Conservation (phyloP, 2,113 vertebrate species). For the Leuciscus idus region DNA sequence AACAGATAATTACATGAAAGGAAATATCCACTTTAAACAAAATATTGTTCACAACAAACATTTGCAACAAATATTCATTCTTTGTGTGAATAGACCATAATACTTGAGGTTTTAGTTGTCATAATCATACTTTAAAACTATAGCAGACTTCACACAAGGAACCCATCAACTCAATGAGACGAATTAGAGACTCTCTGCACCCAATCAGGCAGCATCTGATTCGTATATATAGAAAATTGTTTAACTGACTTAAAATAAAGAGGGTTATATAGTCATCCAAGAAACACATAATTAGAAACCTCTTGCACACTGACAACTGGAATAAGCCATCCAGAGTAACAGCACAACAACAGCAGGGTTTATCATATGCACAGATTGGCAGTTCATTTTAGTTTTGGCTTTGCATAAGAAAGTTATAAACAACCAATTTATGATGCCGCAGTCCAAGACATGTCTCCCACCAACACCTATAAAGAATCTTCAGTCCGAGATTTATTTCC, state of each 20-base stretch:
- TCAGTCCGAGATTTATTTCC: slow-evolving; percentile 61
- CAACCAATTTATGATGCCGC: slow-evolving; percentile 51
- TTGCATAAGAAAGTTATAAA: slow-evolving; percentile 52
- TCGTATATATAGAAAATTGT: not conserved
- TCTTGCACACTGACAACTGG: slow-evolving; percentile 2
- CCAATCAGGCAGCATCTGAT: slow-evolving; percentile 25
- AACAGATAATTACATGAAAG: too few relatives aligned
- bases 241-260: not conserved
- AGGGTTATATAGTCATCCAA: slow-evolving; percentile 13
- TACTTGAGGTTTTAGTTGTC: not conserved
- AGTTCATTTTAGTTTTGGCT: slow-evolving; percentile 43
- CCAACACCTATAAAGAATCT: slow-evolving; percentile 58
- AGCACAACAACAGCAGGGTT: slow-evolving; percentile 12
- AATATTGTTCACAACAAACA: not conserved
- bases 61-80: not conserved
- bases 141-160: slow-evolving; percentile 17
- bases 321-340: slow-evolving; percentile 26
- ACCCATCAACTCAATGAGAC: not conserved
- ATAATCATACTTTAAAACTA: not conserved
- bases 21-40: too few relatives aligned
- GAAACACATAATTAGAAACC: slow-evolving; percentile 9
- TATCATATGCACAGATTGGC: slow-evolving; percentile 20
- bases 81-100: not conserved
- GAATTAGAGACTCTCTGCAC: slow-evolving; percentile 18
- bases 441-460: slow-evolving; percentile 50